These are phyloP conservation scores for Chloroceryle inda DNA, from an alignment of 2,797 vertebrate species.

Conservation along the genomic window DNA sequence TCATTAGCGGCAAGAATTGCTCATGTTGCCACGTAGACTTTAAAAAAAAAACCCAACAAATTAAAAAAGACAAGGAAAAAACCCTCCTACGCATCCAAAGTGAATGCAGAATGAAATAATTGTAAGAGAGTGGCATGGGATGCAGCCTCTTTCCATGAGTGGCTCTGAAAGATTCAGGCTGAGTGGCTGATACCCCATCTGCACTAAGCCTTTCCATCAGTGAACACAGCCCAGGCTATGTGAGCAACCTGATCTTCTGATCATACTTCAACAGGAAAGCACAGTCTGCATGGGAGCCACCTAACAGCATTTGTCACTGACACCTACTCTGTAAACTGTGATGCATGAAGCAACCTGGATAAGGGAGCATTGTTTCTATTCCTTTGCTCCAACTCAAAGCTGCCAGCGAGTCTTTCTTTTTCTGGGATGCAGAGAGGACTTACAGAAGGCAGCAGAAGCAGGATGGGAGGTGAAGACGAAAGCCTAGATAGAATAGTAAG, in stretches of 20 bases:
- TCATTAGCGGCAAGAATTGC: not conserved
- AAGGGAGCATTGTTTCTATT: not conserved
- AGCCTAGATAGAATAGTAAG: not conserved
- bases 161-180: not conserved
- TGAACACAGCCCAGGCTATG: not conserved
- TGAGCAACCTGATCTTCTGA: not conserved
- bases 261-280: not conserved
- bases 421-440: not conserved
- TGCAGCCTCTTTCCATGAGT: not conserved
- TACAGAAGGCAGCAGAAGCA: not conserved
- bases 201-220: not conserved
- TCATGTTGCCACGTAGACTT: slow-evolving; percentile 18
- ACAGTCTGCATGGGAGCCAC: not conserved
- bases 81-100: not conserved
- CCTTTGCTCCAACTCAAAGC: not conserved
- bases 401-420: not conserved
- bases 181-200: not conserved
- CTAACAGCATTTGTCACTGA: not conserved
- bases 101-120: slow-evolving; percentile 49
- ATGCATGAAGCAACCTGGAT: not conserved
- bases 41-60: not conserved
- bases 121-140: not conserved
- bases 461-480: not conserved
- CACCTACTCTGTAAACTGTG: not conserved
- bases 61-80: not conserved